phyloP scores from a whole-genome alignment of 2,888 invertebrate species.

The Clitarchus hookeri region DNA sequence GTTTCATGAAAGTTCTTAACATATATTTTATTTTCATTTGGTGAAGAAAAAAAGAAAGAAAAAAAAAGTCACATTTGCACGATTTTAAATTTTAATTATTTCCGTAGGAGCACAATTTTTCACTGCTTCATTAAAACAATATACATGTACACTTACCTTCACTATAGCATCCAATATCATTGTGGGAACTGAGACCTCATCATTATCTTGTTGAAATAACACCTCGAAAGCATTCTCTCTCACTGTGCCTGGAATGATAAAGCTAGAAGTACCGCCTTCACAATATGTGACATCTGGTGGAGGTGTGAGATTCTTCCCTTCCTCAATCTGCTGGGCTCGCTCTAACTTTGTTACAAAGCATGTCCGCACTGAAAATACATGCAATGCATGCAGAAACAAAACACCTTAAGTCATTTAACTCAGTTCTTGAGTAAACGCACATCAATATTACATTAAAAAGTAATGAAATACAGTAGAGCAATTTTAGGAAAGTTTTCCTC shows the following conservation, averaged over 20 bases:
- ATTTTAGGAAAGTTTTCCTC: too few relatives aligned
- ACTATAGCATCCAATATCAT: constrained; percentile 82
- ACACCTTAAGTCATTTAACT: neutral
- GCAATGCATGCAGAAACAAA: too few relatives aligned
- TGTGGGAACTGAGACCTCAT: constrained; percentile 79
- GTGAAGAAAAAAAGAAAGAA: too few relatives aligned
- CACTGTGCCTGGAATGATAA: constrained; percentile 68
- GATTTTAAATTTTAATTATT: too few relatives aligned
- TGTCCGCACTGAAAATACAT: constrained; percentile 65
- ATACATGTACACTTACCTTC: constrained; percentile 56
- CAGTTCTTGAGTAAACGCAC: too few relatives aligned
- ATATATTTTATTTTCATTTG: too few relatives aligned
- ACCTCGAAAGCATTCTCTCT: constrained; percentile 84
- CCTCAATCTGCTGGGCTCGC: constrained; percentile 64
- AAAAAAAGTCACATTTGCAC: too few relatives aligned
- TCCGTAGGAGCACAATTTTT: too few relatives aligned
- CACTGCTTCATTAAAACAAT: too few relatives aligned
- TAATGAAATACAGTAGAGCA: too few relatives aligned
- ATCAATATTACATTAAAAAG: too few relatives aligned
- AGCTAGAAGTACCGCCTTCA: constrained; percentile 62
- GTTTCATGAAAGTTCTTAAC: too few relatives aligned
- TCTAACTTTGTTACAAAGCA: constrained; percentile 84
- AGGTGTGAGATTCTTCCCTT: constrained; percentile 56
- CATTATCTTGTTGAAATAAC: constrained; percentile 83
- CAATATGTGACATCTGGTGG: constrained; percentile 70